Conservation (phyloP, 2,797 vertebrate species). For the Malacoraja senta region DNA sequence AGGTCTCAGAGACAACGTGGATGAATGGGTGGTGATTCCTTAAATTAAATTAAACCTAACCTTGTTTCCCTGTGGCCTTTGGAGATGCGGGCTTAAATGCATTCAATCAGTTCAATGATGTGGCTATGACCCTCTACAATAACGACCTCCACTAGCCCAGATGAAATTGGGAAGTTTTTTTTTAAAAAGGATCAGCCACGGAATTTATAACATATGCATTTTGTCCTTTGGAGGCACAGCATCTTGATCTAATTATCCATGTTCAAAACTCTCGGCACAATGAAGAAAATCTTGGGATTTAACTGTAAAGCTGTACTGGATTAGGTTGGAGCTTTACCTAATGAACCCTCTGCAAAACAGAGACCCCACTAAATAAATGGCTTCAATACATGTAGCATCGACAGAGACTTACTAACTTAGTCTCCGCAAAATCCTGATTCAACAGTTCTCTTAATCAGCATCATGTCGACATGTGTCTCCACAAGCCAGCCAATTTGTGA, state of each 20-base stretch:
- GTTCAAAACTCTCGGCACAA: slow-evolving; percentile 22
- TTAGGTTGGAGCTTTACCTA: slow-evolving; percentile 22
- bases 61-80: slow-evolving; percentile 13
- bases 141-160: slow-evolving; percentile 33
- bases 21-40: slow-evolving; percentile 35
- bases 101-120: slow-evolving; percentile 23
- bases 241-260: slow-evolving; percentile 36
- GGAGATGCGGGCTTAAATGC: slow-evolving; percentile 23
- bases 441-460: background rate
- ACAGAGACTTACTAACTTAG: background rate
- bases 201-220: slow-evolving; percentile 39
- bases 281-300: slow-evolving; percentile 33
- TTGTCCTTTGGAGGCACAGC: slow-evolving; percentile 18
- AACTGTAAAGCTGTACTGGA: slow-evolving; percentile 33
- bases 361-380: slow-evolving; percentile 18
- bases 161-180: slow-evolving; percentile 36
- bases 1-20: background rate
- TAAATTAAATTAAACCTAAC: slow-evolving; percentile 38
- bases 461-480: background rate
- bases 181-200: slow-evolving; percentile 25
- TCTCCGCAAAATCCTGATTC: background rate
- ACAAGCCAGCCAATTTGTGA: background rate
- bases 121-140: slow-evolving; percentile 14
- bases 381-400: background rate
- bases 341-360: slow-evolving; percentile 29